Evolutionary conservation across 2,888 invertebrate genomes (phyloP).

Genomic region (Alcis repandata): DNA sequence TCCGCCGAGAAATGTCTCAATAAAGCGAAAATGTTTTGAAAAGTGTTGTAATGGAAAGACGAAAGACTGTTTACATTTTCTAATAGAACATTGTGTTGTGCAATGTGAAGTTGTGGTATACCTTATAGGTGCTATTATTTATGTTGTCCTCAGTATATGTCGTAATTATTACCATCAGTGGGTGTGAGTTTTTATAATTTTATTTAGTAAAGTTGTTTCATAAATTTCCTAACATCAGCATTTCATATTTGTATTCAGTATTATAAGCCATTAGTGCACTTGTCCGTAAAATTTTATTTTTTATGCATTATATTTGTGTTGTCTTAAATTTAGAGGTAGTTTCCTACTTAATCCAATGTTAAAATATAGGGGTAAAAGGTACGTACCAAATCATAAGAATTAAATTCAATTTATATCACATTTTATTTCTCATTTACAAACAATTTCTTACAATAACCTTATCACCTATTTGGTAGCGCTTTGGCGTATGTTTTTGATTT

Average conservation of each 20-base stretch:
- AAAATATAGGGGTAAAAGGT: conserved; percentile 22
- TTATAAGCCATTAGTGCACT: not conserved
- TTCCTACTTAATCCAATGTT: not conserved
- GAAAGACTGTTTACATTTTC: conserved; percentile 27
- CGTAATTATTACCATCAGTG: conserved; percentile 2
- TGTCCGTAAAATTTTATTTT: not conserved
- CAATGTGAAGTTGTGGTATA: conserved; percentile 6
- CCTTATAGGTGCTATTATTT: not conserved
- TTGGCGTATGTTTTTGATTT: conserved; percentile 60
- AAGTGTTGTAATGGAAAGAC: conserved; percentile 12
- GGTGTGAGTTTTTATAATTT: not conserved
- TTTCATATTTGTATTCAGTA: not conserved
- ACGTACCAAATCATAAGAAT: conserved; percentile 42
- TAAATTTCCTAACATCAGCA: not conserved
- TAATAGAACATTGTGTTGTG: conserved; percentile 21
- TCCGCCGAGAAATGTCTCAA: conserved; percentile 26
- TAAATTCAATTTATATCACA: conserved; percentile 40
- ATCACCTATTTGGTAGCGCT: conserved; percentile 61
- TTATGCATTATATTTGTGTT: conserved; percentile 4
- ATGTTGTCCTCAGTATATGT: not conserved
- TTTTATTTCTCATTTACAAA: conserved; percentile 45
- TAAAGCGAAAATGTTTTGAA: conserved; percentile 26
- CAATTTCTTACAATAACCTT: conserved; percentile 58
- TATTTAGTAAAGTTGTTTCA: conserved; percentile 5
- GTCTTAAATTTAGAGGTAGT: not conserved